Conservation (phyloP, 1,140 invertebrate genomes). For the Araneus ventricosus region DNA sequence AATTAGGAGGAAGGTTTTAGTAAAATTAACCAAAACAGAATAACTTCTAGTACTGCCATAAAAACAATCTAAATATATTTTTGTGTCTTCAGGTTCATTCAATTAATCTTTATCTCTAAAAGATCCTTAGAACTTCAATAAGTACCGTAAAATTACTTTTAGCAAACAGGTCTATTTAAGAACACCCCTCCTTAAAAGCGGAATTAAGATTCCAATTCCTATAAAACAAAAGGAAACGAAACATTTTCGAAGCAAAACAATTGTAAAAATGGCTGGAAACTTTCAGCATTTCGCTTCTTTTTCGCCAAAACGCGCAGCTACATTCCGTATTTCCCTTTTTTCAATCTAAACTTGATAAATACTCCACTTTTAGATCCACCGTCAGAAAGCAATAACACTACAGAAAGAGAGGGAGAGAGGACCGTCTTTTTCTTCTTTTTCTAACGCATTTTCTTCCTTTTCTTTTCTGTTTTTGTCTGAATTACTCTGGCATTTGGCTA, state of each 20-base stretch:
- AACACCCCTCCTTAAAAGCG: background rate
- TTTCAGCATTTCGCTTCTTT: background rate
- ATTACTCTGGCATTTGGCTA: conserved; percentile 53
- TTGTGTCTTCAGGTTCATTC: too few relatives aligned
- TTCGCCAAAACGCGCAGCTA: background rate
- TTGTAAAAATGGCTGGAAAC: background rate
- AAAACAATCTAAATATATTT: too few relatives aligned
- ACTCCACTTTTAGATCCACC: conserved; percentile 65
- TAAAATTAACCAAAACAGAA: too few relatives aligned
- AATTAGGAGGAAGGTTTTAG: too few relatives aligned
- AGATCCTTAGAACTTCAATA: too few relatives aligned
- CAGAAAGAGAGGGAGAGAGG: conserved; percentile 7
- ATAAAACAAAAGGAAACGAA: background rate
- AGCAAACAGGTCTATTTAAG: too few relatives aligned
- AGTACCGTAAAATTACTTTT: too few relatives aligned
- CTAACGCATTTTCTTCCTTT: background rate
- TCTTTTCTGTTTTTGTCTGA: conserved; percentile 31
- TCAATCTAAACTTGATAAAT: conserved; percentile 69
- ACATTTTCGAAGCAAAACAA: background rate
- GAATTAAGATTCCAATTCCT: background rate
- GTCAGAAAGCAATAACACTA: conserved; percentile 70
- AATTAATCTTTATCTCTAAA: too few relatives aligned
- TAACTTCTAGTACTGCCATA: too few relatives aligned
- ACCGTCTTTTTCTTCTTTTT: conserved; percentile 33
- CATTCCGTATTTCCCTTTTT: background rate